Base-by-base conservation (phyloP, 2,888 invertebrate genomes). In the Sturmia bella region DNA sequence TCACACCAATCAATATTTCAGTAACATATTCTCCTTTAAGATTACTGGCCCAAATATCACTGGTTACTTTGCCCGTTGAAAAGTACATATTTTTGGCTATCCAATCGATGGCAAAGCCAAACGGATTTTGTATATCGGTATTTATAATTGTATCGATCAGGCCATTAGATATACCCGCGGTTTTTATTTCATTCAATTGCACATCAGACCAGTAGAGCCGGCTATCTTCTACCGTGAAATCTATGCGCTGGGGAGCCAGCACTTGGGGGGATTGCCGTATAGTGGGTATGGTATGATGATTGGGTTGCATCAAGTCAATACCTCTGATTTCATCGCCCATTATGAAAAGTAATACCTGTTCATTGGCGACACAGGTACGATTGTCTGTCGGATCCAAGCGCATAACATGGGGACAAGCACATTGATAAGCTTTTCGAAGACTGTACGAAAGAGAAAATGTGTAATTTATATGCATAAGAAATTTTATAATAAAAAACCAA, bases 401-500 rank as follows among this genome's bases (percentile, higher is more conserved):
- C 95, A 96, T 97, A 66, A 97, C 94, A 91, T 97, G 97, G 19
- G 97, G 97, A 89, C 97, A 97, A 84, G 95, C 96, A 91, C 97
- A 97, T 84, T 92, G 92, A 86, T 93, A 94, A 9, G 92, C 93
- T 24, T 91, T 90, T 84, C 94, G 93, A 13, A 93, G 92, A 88
- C 94, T 91, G 5, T 3, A 45, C n/a, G 50, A 15, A 21, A 5
- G 1, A 59, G 50, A 12, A 32, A 11, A 39, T 50, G 32, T 7
- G 32, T 9, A 12, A 15, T 45, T 3, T 15, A 39, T 41, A 24
- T n/a, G n/a, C n/a, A n/a, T n/a, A n/a, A n/a, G n/a, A n/a, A n/a
- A n/a, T n/a, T n/a, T n/a, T n/a, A n/a, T n/a, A n/a, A n/a, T n/a
- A n/a, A n/a, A n/a, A n/a, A n/a, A n/a, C n/a, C n/a, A n/a, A n/a